Evolutionary conservation across 2,888 invertebrate genomes (phyloP), one percentile per base, ranked within the genome.

Genomic region (Eilema caniola): DNA sequence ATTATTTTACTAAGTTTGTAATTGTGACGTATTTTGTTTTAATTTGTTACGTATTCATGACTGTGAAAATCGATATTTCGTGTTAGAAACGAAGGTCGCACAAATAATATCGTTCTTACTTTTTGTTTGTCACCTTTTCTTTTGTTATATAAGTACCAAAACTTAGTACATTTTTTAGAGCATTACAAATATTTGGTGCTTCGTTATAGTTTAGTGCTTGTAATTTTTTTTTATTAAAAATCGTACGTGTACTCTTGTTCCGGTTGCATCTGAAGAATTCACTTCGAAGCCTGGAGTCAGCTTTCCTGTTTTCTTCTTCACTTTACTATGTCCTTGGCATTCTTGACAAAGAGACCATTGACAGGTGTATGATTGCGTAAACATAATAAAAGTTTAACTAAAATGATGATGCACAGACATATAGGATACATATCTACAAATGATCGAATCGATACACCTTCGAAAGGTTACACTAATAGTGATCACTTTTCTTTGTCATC

Each of bases 121-220:
- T 67, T 70, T 67, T 72, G 74, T 82, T 79, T 74, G 80, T 71
- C 63, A 73, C 64, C 64, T 63, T 65, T 25, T 20, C 12, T 72
- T 70, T 70, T 64, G 68, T 74, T 75, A 79, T 73, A 67, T 77
- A 79, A 75, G 57, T 47, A 23, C 24, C 8, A 62, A 14, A 71
- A 81, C 60, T 73, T 68, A 66, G 37, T 41, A n/a, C 4, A 20
- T 71, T 73, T 71, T 62, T 56, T 69, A 37, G 72, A 77, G 69
- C 68, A 75, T 71, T 75, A 61, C 47, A 47, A 7, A 47, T 47
- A 20, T 47, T 47, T 53, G 0, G n/a, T 53, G n/a, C 53, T 5
- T 20, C 5, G 20, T n/a, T n/a, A 53, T n/a, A 10, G n/a, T 53
- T 5, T 53, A 47, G 47, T 53, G n/a, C 8, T 53, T n/a, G 53